Conservation (phyloP, 2,113 vertebrate species). For the Casuarius casuarius region DNA sequence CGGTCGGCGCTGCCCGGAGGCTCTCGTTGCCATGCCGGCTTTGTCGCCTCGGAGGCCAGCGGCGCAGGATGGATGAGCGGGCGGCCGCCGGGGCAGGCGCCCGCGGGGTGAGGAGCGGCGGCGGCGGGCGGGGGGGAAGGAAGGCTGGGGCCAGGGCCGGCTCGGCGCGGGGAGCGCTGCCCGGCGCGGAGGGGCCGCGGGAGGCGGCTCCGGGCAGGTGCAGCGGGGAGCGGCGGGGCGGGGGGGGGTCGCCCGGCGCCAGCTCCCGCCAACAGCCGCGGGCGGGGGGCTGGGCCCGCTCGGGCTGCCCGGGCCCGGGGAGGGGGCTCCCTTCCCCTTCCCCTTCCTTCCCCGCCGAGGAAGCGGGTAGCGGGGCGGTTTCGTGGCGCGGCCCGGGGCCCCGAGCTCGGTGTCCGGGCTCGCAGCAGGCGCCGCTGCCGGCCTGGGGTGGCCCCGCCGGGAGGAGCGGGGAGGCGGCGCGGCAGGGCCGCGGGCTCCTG, state of each 20-base stretch:
- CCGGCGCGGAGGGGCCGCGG: too few species aligned
- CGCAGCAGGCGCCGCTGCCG: too few species aligned
- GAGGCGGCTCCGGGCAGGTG: neutral
- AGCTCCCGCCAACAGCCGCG: neutral
- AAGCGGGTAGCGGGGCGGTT: too few species aligned
- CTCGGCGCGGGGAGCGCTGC: too few species aligned
- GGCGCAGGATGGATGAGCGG: constrained; percentile 28
- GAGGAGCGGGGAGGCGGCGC: fast-evolving
- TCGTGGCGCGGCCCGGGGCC: neutral
- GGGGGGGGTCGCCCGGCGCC: neutral
- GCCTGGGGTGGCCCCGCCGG: too few species aligned
- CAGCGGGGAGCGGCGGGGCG: neutral
- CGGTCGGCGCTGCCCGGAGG: constrained; percentile 19
- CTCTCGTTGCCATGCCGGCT: constrained; percentile 15
- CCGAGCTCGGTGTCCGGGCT: too few species aligned
- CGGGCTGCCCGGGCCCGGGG: too few species aligned
- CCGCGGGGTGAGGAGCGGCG: constrained; percentile 5
- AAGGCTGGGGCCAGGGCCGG: too few species aligned
- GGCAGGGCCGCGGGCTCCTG: too few species aligned
- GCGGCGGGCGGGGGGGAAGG: neutral
- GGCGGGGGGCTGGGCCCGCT: neutral
- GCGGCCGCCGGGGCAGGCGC: neutral
- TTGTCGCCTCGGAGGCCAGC: neutral
- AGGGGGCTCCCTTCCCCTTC: too few species aligned
- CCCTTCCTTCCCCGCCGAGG: too few species aligned